Base-by-base conservation (phyloP, 2,888 invertebrate species). In the Nematopogon swammerdamellus region DNA sequence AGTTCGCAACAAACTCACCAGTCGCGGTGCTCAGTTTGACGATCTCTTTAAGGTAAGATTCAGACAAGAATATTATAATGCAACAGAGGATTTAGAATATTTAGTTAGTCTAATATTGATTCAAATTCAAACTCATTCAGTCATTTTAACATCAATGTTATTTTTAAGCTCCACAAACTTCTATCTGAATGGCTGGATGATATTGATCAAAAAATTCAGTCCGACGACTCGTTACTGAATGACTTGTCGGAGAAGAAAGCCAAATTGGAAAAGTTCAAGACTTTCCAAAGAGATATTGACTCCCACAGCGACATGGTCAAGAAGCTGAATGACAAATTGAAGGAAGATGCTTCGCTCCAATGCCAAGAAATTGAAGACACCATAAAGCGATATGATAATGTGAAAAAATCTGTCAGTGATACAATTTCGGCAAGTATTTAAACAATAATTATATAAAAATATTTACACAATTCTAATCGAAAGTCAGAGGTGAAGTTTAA, bases 191-290 rank as follows among this genome's bases (percentile, higher is more conserved):
- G 96, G 94, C 73, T 97, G 50, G 89, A 91, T 53, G 96, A 96
- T 61, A 85, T 93, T 52, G 92, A 94, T 61, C 86, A 87, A 46
- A 93, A 92, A 67, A 83, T 94, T 6, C 87, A 88, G 61, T 84
- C 86, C 2, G 86, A 88, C 53, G 87, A 89, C 60, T 83, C 82
- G 10, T 84, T 85, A 52, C 82, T 91, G 20, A 91, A 92, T 59
- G 95, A 96, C 64, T 74, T 96, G 2, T 91, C 93, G 48, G 97
- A 97, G 64, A 97, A 96, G 70, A 88, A 92, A 58, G 89, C 94
- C 0, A 87, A 90, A 44, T 65, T 95, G 18, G 96, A 97, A 65
- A 96, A 95, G 67, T 91, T 90, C 68, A 90, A 87, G 62, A 85
- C 88, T 0, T 83, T 94, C 48, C 88, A 89, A 58, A 85, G 92